Conservation (phyloP, 2,113 vertebrate genomes). For the Pteronura brasiliensis region DNA sequence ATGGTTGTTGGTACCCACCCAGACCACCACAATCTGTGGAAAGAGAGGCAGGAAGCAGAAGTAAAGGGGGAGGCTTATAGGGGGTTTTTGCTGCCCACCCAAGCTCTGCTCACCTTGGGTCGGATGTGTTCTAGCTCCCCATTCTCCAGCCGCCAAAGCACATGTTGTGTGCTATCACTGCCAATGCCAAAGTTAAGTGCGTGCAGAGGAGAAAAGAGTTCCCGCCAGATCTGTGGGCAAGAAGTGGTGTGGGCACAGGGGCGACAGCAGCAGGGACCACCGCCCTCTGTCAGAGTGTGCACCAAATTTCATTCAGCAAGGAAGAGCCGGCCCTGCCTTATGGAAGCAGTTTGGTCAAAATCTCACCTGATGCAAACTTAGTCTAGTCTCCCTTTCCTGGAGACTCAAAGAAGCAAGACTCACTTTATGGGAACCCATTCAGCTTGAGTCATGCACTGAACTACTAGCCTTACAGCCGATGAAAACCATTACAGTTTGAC, state of each 20-base stretch:
- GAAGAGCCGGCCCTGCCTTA: not conserved
- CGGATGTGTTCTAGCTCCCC: conserved; percentile 92
- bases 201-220: conserved; percentile 93
- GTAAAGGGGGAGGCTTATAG: not conserved
- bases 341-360: not conserved
- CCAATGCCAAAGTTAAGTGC: conserved; percentile 93
- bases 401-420: not conserved
- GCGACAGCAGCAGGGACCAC: not conserved
- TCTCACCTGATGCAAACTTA: not conserved
- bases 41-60: not conserved
- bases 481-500: not conserved
- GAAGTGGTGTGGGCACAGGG: not conserved
- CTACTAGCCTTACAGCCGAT: not conserved
- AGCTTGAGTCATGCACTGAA: not conserved
- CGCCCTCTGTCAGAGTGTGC: not conserved
- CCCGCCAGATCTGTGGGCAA: conserved; percentile 89
- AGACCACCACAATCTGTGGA: conserved; percentile 90
- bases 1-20: conserved; percentile 94
- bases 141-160: conserved; percentile 92
- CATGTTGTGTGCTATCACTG: conserved; percentile 91
- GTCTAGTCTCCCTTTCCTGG: not conserved
- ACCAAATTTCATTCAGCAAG: not conserved
- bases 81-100: not conserved
- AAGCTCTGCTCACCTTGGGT: conserved; percentile 86
- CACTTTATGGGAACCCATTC: not conserved